Evolutionary conservation across 1,140 invertebrate genomes (phyloP).

Genomic region (Pissodes strobi): DNA sequence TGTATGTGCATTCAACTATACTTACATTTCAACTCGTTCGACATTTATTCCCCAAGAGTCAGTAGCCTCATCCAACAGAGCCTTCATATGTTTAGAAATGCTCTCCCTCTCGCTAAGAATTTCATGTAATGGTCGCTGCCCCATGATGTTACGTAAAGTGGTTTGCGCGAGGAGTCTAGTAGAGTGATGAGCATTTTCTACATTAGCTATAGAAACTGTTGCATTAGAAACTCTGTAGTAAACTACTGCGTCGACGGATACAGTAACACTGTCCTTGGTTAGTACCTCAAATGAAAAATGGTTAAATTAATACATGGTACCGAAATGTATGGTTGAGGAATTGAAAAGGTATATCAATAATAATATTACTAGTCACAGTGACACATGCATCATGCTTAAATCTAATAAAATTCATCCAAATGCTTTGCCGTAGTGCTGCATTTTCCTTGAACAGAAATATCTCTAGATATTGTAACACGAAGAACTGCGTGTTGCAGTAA

Average conservation of each 20-base stretch:
- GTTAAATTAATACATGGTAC: too few relatives aligned
- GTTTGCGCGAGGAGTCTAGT: constrained; percentile 88
- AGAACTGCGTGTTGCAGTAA: too few relatives aligned
- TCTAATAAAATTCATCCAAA: too few relatives aligned
- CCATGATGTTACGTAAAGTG: constrained; percentile 92
- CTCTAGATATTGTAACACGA: too few relatives aligned
- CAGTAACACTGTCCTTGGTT: constrained; percentile 93
- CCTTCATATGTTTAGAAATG: constrained; percentile 87
- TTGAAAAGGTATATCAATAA: too few relatives aligned
- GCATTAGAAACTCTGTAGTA: constrained; percentile 95
- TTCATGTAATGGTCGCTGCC: constrained; percentile 91
- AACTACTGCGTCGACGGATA: constrained; percentile 92
- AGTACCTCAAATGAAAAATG: constrained; percentile 71
- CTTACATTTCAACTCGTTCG: constrained; percentile 94
- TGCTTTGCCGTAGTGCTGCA: too few relatives aligned
- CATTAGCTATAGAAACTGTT: constrained; percentile 94
- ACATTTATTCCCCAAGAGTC: constrained; percentile 97
- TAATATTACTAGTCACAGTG: too few relatives aligned
- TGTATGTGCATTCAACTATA: too few relatives aligned
- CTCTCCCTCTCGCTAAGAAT: constrained; percentile 93
- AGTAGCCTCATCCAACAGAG: constrained; percentile 86
- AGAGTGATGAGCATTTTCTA: constrained; percentile 94
- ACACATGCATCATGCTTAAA: too few relatives aligned
- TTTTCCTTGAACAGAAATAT: too few relatives aligned
- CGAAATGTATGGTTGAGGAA: too few relatives aligned